phyloP scores from a whole-genome alignment of 2,797 vertebrate genomes.

The Gymnothorax reevesii region DNA sequence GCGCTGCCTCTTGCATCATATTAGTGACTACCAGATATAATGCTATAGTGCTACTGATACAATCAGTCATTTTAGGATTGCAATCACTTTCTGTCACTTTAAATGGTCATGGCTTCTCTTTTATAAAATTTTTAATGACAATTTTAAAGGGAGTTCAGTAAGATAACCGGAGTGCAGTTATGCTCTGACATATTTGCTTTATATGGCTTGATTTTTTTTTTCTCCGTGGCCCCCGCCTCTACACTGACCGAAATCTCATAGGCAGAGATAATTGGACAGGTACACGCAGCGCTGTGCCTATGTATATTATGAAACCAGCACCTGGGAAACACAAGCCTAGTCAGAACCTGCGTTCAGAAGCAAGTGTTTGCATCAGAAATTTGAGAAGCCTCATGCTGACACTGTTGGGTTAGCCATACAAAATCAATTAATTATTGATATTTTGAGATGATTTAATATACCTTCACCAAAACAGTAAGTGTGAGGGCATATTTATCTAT shows the following conservation, averaged over 20 bases:
- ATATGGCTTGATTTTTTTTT: neutral
- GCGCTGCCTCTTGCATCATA: neutral
- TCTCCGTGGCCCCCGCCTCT: neutral
- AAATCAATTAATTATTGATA: constrained; percentile 15
- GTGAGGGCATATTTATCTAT: neutral
- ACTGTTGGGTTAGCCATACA: neutral
- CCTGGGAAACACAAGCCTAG: neutral
- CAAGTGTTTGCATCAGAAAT: neutral
- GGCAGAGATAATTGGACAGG: neutral
- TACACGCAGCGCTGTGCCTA: neutral
- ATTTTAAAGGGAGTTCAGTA: neutral
- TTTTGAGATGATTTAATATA: neutral
- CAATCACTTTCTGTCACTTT: neutral
- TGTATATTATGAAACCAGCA: neutral
- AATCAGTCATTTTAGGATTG: neutral
- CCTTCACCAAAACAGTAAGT: neutral
- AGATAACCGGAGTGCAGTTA: neutral
- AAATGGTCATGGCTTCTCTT: neutral
- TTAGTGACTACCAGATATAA: neutral
- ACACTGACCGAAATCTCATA: neutral
- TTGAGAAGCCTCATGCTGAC: neutral
- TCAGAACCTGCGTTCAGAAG: constrained; percentile 1
- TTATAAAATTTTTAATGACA: neutral
- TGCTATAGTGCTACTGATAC: neutral
- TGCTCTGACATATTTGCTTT: neutral